Conservation (phyloP, 2,113 vertebrate genomes). For the Gobiocypris rarus region DNA sequence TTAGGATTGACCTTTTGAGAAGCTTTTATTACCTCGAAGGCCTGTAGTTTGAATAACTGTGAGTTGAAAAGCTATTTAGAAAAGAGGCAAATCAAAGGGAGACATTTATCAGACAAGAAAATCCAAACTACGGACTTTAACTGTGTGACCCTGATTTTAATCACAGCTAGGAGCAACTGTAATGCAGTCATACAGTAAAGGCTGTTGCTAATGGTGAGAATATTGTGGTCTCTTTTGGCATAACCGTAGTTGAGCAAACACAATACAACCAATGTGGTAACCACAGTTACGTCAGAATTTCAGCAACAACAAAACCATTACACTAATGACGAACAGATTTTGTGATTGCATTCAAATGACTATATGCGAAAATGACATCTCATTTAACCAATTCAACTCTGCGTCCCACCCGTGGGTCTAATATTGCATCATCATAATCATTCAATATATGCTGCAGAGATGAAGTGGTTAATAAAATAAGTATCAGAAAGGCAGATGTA, state of each 20-base stretch:
- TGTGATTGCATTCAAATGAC: neutral
- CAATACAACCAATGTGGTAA: slow-evolving; percentile 1
- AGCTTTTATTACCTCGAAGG: slow-evolving; percentile 94
- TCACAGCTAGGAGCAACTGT: neutral
- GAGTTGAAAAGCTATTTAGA: slow-evolving; percentile 90
- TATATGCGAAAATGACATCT: neutral
- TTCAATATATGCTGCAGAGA: too few species aligned
- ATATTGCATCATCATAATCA: too few species aligned
- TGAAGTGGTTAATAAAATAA: too few species aligned
- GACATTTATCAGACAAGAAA: slow-evolving; percentile 63
- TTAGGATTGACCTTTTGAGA: slow-evolving; percentile 66
- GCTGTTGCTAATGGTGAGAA: neutral
- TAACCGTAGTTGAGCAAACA: neutral
- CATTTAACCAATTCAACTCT: too few species aligned
- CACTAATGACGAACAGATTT: neutral
- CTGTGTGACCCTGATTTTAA: neutral
- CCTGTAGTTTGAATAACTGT: slow-evolving; percentile 89
- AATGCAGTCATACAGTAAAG: neutral
- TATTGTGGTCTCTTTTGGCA: slow-evolving; percentile 7
- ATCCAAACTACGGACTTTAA: slow-evolving; percentile 6
- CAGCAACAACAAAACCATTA: neutral
- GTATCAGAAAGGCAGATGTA: neutral
- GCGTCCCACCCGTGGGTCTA: too few species aligned
- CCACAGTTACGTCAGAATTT: neutral
- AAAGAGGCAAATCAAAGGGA: slow-evolving; percentile 85